These are phyloP conservation scores for Aquila chrysaetos DNA, from an alignment of 2,797 vertebrate species.

Conservation along the genomic window DNA sequence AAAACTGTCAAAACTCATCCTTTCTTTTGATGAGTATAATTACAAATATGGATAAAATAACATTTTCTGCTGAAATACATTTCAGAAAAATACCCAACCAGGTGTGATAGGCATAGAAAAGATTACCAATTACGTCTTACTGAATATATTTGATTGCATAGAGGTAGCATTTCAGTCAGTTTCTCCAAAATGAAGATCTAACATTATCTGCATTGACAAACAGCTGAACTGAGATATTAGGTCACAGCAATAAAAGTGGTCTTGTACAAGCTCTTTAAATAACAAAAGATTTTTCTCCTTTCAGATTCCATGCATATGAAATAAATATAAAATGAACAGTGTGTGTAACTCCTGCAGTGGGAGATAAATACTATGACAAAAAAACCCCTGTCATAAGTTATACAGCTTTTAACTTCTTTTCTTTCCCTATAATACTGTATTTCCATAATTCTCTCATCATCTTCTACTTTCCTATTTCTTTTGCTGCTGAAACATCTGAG, in stretches of 20 bases:
- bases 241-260: neutral
- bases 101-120: slow-evolving; percentile 5
- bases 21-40: neutral
- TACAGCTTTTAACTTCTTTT: neutral
- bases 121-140: neutral
- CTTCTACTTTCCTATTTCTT: neutral
- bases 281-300: neutral
- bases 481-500: neutral
- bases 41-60: neutral
- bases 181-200: neutral
- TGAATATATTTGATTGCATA: slow-evolving; percentile 33
- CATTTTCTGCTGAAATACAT: neutral
- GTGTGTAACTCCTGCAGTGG: neutral
- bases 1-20: neutral
- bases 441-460: neutral
- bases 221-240: neutral
- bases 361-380: neutral
- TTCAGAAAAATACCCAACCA: neutral
- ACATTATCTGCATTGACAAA: neutral
- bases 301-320: neutral
- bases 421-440: neutral
- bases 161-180: neutral
- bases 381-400: neutral
- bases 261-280: neutral
- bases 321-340: neutral